Conservation (phyloP, 2,888 invertebrate species). For the Epistrophe eligans region DNA sequence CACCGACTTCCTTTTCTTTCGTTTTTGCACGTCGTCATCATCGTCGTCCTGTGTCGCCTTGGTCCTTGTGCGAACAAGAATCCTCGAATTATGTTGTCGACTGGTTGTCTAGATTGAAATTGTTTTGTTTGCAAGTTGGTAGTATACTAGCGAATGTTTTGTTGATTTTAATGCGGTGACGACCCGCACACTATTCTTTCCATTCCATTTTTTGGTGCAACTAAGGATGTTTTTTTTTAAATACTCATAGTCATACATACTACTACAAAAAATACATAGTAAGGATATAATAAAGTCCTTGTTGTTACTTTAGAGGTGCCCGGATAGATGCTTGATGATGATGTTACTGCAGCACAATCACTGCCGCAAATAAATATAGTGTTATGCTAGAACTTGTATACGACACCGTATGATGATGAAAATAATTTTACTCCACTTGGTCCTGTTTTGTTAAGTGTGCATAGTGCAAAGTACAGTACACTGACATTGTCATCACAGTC, state of each 20-base stretch:
- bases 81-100: constrained; percentile 71
- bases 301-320: constrained; percentile 37
- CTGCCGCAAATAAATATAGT: constrained; percentile 9
- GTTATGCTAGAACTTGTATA: neutral
- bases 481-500: constrained; percentile 68
- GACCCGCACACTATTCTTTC: constrained; percentile 56
- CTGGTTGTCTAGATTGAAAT: constrained; percentile 67
- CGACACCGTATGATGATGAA: constrained; percentile 40
- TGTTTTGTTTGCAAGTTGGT: constrained; percentile 49
- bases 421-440: constrained; percentile 57
- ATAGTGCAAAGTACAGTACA: constrained; percentile 2
- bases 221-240: neutral
- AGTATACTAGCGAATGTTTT: constrained; percentile 51
- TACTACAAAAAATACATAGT: neutral
- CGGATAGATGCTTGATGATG: constrained; percentile 44
- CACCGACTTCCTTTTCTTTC: constrained; percentile 13
- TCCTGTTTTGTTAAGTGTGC: constrained; percentile 25
- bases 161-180: constrained; percentile 53
- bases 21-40: no score
- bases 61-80: constrained; percentile 41
- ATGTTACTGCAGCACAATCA: constrained; percentile 49
- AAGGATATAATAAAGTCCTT: constrained; percentile 13
- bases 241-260: neutral
- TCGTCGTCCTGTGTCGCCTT: constrained; percentile 23
- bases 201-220: neutral